Evolutionary conservation across 2,113 vertebrate genomes (phyloP).

Genomic region (Apteryx owenii): DNA sequence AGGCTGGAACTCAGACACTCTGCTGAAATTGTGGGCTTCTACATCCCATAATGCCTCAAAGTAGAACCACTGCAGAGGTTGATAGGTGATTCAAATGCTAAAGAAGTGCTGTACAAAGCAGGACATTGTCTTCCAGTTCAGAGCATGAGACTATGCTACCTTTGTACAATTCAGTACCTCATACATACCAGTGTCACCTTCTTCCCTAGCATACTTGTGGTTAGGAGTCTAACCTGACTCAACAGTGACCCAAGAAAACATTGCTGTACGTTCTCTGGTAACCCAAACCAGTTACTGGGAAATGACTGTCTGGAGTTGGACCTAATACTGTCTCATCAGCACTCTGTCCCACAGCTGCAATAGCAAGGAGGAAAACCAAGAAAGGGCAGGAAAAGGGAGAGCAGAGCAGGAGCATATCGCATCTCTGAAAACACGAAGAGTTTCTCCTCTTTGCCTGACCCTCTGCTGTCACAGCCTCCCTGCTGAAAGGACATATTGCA

Average conservation of each 20-base stretch:
- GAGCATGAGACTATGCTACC: rapidly evolving
- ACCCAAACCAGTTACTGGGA: neutral
- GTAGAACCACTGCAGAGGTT: neutral
- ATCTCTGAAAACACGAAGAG: neutral
- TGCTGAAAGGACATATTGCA: neutral
- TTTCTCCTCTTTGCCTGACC: neutral
- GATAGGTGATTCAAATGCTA: neutral
- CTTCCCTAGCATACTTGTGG: neutral
- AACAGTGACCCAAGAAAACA: neutral
- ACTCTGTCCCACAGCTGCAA: neutral
- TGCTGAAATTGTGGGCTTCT: neutral
- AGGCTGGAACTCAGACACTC: neutral
- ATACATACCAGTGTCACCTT: neutral
- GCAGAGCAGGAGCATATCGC: neutral
- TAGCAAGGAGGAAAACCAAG: neutral
- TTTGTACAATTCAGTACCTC: neutral
- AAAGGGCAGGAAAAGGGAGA: neutral
- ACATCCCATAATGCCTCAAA: neutral
- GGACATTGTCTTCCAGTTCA: neutral
- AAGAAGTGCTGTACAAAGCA: neutral
- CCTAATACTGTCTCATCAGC: neutral
- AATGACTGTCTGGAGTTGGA: neutral
- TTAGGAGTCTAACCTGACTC: neutral
- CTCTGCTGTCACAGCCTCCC: neutral
- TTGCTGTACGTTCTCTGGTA: neutral